Conservation (phyloP, 2,113 vertebrate species). For the Cynocephalus volans region DNA sequence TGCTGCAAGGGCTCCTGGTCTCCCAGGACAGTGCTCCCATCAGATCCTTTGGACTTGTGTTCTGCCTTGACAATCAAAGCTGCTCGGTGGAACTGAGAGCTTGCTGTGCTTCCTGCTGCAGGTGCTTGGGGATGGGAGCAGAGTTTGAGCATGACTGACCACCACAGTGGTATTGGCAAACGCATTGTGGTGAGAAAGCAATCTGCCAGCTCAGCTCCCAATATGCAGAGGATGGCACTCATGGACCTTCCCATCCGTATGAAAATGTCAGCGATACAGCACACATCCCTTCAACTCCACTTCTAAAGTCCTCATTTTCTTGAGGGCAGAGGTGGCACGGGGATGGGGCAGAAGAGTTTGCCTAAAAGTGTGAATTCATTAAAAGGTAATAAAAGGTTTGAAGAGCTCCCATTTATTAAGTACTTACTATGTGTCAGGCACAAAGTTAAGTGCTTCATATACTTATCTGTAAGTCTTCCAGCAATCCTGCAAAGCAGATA, state of each 20-base stretch:
- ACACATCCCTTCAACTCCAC: background rate
- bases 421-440: background rate
- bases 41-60: rapidly evolving
- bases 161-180: background rate
- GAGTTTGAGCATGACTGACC: background rate
- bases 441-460: background rate
- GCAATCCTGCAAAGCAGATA: background rate
- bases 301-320: background rate
- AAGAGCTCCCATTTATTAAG: background rate
- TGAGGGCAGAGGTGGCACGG: background rate
- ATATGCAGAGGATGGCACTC: background rate
- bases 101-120: rapidly evolving
- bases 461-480: background rate
- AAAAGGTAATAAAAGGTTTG: background rate
- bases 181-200: background rate
- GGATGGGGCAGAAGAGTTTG: background rate
- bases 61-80: background rate
- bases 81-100: background rate
- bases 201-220: conserved; percentile 16
- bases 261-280: background rate
- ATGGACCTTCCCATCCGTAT: background rate
- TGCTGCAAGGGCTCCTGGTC: background rate
- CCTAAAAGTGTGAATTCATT: background rate
- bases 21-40: background rate
- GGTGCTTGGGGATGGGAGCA: background rate